Conservation (phyloP, 2,113 vertebrate genomes). For the Clinocottus analis region DNA sequence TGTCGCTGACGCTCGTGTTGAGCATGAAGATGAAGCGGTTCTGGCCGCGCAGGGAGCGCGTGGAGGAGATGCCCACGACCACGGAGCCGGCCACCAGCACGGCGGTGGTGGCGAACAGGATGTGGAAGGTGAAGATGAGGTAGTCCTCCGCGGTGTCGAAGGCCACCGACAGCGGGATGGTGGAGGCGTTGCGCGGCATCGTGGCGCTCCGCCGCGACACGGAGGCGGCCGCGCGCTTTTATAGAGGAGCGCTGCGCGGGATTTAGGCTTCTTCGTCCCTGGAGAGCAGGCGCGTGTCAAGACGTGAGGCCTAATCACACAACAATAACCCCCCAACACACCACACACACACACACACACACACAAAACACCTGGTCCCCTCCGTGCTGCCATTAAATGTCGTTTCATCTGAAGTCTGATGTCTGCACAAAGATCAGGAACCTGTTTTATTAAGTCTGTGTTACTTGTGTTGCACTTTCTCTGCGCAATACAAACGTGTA, state of each 20-base stretch:
- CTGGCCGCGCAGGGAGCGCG: slow-evolving; percentile 74
- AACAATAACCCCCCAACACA: no score
- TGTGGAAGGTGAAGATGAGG: slow-evolving; percentile 81
- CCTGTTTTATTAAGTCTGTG: no score
- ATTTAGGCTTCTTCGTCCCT: not conserved
- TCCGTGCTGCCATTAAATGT: no score
- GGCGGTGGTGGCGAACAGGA: slow-evolving; percentile 78
- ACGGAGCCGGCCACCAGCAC: slow-evolving; percentile 80
- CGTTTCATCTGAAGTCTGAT: no score
- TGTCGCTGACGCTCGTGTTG: slow-evolving; percentile 86
- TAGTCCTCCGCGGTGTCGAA: slow-evolving; percentile 74
- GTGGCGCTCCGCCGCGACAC: slow-evolving; percentile 31
- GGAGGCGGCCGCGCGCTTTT: not conserved
- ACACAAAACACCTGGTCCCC: no score
- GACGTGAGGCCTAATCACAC: not conserved
- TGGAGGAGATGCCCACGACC: slow-evolving; percentile 74
- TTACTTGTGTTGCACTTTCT: no score
- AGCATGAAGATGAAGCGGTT: slow-evolving; percentile 86
- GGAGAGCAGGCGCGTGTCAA: not conserved
- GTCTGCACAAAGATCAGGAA: no score
- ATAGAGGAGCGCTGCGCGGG: slow-evolving; percentile 4
- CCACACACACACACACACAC: no score
- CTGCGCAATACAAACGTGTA: no score
- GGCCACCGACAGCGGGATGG: slow-evolving; percentile 75
- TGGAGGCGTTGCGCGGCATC: slow-evolving; percentile 75